phyloP scores from a whole-genome alignment of 2,113 vertebrate genomes.

The Hystrix cristata region DNA sequence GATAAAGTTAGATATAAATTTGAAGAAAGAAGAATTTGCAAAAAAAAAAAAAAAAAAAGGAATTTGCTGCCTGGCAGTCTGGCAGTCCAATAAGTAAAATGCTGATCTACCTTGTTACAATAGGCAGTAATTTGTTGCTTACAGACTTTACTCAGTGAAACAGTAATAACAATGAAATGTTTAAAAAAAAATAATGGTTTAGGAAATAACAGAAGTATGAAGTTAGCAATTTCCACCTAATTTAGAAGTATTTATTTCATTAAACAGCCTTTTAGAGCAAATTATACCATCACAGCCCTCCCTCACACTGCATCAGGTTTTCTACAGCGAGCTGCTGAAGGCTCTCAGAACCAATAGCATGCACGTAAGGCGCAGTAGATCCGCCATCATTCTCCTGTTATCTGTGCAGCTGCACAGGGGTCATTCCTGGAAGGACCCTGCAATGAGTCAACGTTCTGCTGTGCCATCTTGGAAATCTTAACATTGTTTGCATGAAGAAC shows the following conservation, averaged over 20 bases:
- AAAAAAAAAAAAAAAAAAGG: not conserved
- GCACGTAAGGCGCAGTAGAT: too few relatives aligned
- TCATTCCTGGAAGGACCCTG: not conserved
- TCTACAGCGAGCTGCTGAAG: not conserved
- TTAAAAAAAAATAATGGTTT: not conserved
- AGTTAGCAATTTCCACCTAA: not conserved
- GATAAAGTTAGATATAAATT: constrained; percentile 24
- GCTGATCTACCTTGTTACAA: not conserved
- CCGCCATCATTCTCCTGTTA: not conserved
- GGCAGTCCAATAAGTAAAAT: not conserved
- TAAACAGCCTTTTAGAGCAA: not conserved
- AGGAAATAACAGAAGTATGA: not conserved
- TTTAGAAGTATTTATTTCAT: not conserved
- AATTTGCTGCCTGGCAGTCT: constrained; percentile 26
- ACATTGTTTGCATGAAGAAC: not conserved
- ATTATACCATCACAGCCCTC: not conserved
- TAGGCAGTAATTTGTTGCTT: not conserved
- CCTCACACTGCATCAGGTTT: not conserved
- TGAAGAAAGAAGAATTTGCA: not conserved
- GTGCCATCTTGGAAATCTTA: not conserved
- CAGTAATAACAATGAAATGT: not conserved
- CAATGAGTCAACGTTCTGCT: not conserved
- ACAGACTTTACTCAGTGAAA: not conserved
- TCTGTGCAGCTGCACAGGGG: not conserved
- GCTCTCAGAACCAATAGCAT: not conserved